phyloP scores from a whole-genome alignment of 2,797 vertebrate genomes.

The Pachyuromys duprasi region DNA sequence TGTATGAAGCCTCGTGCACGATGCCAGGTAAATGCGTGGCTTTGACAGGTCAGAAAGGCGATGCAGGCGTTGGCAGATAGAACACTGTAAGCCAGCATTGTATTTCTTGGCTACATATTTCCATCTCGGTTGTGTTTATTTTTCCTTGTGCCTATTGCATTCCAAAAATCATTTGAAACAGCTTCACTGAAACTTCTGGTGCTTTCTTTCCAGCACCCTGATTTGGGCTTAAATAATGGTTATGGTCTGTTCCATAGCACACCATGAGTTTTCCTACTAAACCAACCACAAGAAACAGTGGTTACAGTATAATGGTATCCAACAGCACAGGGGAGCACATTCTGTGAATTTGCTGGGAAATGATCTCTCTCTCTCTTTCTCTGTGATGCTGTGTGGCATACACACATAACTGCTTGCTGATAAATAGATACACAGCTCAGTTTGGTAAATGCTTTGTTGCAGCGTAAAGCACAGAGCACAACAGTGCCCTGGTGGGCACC shows the following conservation, averaged over 20 bases:
- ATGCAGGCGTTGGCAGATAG: background rate
- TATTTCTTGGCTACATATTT: background rate
- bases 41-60: background rate
- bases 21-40: background rate
- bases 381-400: background rate
- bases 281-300: background rate
- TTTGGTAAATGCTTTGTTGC: background rate
- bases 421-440: background rate
- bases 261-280: conserved; percentile 11
- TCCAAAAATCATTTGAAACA: conserved; percentile 3
- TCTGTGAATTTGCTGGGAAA: background rate
- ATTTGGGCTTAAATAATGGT: background rate
- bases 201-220: conserved; percentile 18
- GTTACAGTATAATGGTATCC: background rate
- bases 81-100: background rate
- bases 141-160: conserved; percentile 8
- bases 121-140: background rate
- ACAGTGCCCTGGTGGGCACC: background rate
- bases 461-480: background rate
- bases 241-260: background rate
- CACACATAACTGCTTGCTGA: background rate
- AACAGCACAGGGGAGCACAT: background rate
- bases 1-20: background rate
- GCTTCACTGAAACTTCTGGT: conserved; percentile 29
- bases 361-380: background rate